Base-by-base conservation (phyloP, 2,797 vertebrate species). In the Falco cherrug region DNA sequence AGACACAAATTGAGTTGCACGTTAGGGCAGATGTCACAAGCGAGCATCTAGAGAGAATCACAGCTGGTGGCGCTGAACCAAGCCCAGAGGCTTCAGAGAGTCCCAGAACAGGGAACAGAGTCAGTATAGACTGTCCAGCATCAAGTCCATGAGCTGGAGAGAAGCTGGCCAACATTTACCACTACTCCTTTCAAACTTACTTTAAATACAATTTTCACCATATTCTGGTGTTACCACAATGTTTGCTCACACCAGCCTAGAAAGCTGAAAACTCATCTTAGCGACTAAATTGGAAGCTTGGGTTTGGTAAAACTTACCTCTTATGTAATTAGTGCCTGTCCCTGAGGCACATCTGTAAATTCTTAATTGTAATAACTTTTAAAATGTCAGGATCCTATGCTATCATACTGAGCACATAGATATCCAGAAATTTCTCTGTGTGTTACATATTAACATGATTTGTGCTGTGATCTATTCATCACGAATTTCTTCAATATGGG, bases 401-500 rank as follows among this genome's bases (percentile, higher is more conserved):
- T 67, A 47, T 71, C 29, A 67, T 16, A 28, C 16, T 56, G 47
- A 57, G 9, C 11, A 57, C 20, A 26, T 2, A 71, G 74, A 76
- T 54, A 68, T 37, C 25, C 73, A 85, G 53, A 89, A 65, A 28
- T 89, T 89, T 92, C 29, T 69, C 9, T 81, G 18, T 89, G 18
- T 88, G 80, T 59, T 89, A 53, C 16, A 50, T 7, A 84, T 83
- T 68, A 92, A 65, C 54, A 65, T 53, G 48, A 48, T 77, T 73
- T 79, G 5, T 3, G 19, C 69, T 53, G 84, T 50, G 71, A 84
- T 87, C 74, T 82, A 9, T 87, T 85, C 41, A 81, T 89, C 41
- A 21, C 3, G 41, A 87, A 93, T 93, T 79, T 91, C 79, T 96
- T 93, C 82, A 94, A 26, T 89, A 93, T 86, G 89, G 45, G 22